Evolutionary conservation across 1,140 invertebrate genomes (phyloP).

Genomic region (Lucilia sericata): DNA sequence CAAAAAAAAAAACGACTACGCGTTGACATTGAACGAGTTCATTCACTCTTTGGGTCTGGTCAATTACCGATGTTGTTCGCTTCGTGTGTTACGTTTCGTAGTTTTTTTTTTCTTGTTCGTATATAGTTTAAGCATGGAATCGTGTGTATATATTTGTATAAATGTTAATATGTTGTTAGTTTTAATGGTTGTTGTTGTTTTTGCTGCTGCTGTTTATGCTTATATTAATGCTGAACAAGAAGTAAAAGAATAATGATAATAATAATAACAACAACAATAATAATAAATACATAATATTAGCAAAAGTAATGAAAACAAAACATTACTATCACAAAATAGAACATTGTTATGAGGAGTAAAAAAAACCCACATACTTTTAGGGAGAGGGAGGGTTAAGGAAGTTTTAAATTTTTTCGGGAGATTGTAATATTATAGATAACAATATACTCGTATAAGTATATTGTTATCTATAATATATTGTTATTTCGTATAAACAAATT

Average conservation of each 20-base stretch:
- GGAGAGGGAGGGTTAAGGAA: too few relatives aligned
- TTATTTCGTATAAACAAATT: too few relatives aligned
- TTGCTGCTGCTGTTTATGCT: too few relatives aligned
- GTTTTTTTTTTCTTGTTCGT: neutral
- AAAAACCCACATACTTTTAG: too few relatives aligned
- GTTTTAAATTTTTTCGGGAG: too few relatives aligned
- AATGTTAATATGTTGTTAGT: neutral
- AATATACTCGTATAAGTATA: too few relatives aligned
- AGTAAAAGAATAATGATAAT: neutral
- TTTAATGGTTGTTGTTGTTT: too few relatives aligned
- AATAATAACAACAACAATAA: constrained; percentile 19
- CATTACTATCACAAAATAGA: too few relatives aligned
- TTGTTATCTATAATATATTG: too few relatives aligned
- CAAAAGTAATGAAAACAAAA: too few relatives aligned
- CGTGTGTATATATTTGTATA: neutral
- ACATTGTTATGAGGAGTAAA: too few relatives aligned
- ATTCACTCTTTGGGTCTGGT: constrained; percentile 57
- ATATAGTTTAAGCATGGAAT: neutral
- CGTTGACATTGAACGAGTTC: constrained; percentile 68
- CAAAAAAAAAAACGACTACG: constrained; percentile 15
- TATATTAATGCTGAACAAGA: neutral
- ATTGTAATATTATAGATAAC: too few relatives aligned
- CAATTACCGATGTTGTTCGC: constrained; percentile 48
- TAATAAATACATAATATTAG: neutral
- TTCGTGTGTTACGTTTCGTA: neutral